These are phyloP conservation scores for Sander lucioperca DNA, from an alignment of 2,113 vertebrate species.

Conservation along the genomic window DNA sequence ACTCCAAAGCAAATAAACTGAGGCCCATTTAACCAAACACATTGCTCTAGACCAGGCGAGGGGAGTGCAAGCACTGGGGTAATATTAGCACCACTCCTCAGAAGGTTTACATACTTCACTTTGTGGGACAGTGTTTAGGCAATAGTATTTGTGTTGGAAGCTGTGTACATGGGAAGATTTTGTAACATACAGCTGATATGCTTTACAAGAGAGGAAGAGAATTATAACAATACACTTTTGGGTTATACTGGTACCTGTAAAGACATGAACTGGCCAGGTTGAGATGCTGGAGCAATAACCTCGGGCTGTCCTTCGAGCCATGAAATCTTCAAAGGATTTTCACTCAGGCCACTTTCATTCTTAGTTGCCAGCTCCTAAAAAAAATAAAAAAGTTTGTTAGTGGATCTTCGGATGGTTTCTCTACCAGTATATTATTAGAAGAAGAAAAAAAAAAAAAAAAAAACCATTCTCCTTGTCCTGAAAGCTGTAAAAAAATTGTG, in stretches of 20 bases:
- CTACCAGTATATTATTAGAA: neutral
- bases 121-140: slow-evolving; percentile 58
- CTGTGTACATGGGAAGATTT: slow-evolving; percentile 42
- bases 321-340: slow-evolving; percentile 93
- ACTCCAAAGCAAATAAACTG: slow-evolving; percentile 84
- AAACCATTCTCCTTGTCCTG: neutral
- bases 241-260: slow-evolving; percentile 84
- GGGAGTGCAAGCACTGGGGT: slow-evolving; percentile 51
- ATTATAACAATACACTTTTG: slow-evolving; percentile 17
- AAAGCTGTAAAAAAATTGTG: neutral
- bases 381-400: neutral
- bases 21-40: slow-evolving; percentile 76
- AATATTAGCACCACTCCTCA: slow-evolving; percentile 65
- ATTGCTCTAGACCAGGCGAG: slow-evolving; percentile 67
- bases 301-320: slow-evolving; percentile 93
- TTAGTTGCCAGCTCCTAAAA: slow-evolving; percentile 91
- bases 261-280: slow-evolving; percentile 63
- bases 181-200: slow-evolving; percentile 46
- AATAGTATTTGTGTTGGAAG: slow-evolving; percentile 71
- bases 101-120: slow-evolving; percentile 73
- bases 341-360: slow-evolving; percentile 91
- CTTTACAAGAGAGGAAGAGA: slow-evolving; percentile 30
- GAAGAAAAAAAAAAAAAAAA: neutral
- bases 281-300: slow-evolving; percentile 33
- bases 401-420: neutral